A percentile compares a stretch with the other conserved stretches of the same genome.
Conservation (phyloP, 1,140 invertebrate species). For the Lordiphosa clarofinis region DNA sequence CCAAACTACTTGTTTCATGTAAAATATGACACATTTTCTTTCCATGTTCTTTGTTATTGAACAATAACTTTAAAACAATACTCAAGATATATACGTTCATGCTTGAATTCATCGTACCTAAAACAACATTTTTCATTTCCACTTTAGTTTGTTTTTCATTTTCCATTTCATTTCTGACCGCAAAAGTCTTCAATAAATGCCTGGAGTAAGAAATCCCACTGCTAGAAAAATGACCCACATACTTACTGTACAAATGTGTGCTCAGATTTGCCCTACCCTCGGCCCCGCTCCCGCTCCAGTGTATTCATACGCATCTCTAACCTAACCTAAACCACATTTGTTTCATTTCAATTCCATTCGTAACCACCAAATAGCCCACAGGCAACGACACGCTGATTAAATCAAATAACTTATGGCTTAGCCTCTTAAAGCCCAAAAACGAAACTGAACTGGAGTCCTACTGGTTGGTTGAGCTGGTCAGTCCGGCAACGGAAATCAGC, state of each 20-base stretch:
- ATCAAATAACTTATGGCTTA: conserved; percentile 75
- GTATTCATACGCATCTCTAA: conserved; percentile 23
- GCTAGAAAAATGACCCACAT: too few relatives aligned
- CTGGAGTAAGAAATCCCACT: conserved; percentile 1
- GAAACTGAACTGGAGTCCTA: conserved; percentile 9
- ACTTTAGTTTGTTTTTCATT: conserved; percentile 11
- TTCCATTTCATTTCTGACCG: conserved; percentile 10
- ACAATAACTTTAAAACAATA: too few relatives aligned
- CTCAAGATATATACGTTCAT: too few relatives aligned
- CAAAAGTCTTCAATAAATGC: conserved; percentile 15
- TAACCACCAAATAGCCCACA: conserved; percentile 44
- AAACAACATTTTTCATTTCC: background rate
- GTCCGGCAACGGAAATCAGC: conserved; percentile 65
- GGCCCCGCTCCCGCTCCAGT: too few relatives aligned
- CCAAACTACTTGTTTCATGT: too few relatives aligned
- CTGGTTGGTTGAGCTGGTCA: conserved; percentile 32
- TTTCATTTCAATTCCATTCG: conserved; percentile 50
- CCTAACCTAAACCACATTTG: conserved; percentile 12
- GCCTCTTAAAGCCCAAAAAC: conserved; percentile 19
- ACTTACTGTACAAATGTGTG: background rate
- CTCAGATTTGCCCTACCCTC: too few relatives aligned
- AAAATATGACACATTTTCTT: too few relatives aligned
- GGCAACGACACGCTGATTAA: conserved; percentile 70
- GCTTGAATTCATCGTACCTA: background rate
- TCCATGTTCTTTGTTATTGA: too few relatives aligned